Evolutionary conservation across 2,888 invertebrate species (phyloP).

Genomic region (Agrilus biguttatus): DNA sequence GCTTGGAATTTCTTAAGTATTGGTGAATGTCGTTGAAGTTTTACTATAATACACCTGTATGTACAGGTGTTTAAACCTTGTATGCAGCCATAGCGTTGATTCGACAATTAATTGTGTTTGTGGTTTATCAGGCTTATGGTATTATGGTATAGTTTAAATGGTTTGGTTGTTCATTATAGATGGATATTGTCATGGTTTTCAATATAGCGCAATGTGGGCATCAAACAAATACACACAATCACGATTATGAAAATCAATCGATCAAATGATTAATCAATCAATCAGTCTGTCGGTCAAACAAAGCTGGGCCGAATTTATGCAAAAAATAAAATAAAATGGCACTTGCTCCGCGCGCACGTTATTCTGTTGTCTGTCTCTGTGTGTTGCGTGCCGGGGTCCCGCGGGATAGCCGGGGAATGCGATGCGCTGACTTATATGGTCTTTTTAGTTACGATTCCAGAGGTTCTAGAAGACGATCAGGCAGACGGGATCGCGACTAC

Average conservation of each 20-base stretch:
- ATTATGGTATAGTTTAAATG: conserved; percentile 29
- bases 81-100: no score
- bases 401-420: conserved; percentile 2
- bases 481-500: conserved; percentile 17
- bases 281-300: no score
- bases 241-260: conserved; percentile 7
- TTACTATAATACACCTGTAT: no score
- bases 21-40: no score
- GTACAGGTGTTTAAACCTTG: no score
- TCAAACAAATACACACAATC: conserved; percentile 8
- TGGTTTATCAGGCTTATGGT: conserved; percentile 36
- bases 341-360: no score
- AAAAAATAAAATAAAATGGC: no score
- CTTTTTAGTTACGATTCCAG: conserved; percentile 28
- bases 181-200: conserved; percentile 27
- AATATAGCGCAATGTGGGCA: conserved; percentile 15
- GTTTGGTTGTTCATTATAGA: conserved; percentile 31
- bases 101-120: conserved; percentile 26
- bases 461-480: conserved; percentile 8
- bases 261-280: no score
- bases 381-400: conserved; percentile 1
- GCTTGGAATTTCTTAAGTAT: no score
- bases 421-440: conserved; percentile 19
- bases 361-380: conserved; percentile 10
- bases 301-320: no score